These are phyloP conservation scores for Taenioides sp. DNA, from an alignment of 2,797 vertebrate species.

Conservation along the genomic window DNA sequence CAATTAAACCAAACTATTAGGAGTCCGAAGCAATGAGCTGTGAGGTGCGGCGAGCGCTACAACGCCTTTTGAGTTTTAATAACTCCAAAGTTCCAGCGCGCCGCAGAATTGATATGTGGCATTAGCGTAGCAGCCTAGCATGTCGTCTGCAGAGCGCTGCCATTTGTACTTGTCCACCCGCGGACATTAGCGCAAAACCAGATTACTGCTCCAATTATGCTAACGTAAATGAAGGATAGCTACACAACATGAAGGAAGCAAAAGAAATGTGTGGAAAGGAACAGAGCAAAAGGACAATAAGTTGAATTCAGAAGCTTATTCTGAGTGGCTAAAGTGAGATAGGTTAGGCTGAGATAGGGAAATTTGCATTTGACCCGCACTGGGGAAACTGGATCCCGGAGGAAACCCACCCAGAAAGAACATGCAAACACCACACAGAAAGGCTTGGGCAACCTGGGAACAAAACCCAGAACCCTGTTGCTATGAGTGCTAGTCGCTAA, in stretches of 20 bases:
- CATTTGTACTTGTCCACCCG: conserved; percentile 92
- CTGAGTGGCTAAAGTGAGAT: background rate
- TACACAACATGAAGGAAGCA: conserved; percentile 28
- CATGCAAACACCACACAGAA: too few species aligned
- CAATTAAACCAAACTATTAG: conserved; percentile 90
- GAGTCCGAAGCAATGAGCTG: conserved; percentile 90
- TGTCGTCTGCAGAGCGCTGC: conserved; percentile 81
- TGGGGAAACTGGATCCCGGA: too few species aligned
- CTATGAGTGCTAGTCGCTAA: background rate
- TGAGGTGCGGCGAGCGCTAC: conserved; percentile 77
- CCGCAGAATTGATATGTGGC: conserved; percentile 89
- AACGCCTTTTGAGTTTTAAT: conserved; percentile 86
- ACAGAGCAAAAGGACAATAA: background rate
- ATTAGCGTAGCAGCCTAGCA: conserved; percentile 89
- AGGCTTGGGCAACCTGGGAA: too few species aligned
- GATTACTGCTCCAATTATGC: conserved; percentile 81
- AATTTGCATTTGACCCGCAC: too few species aligned
- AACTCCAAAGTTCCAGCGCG: conserved; percentile 84
- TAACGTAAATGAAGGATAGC: conserved; percentile 74
- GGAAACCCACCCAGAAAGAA: too few species aligned
- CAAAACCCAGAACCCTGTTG: too few species aligned
- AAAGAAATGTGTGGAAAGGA: conserved; percentile 27
- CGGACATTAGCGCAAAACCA: conserved; percentile 82
- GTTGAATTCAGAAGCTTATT: background rate
- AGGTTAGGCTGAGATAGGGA: too few species aligned